phyloP scores from a whole-genome alignment of 2,888 invertebrate genomes.

The Epicampocera succincta region DNA sequence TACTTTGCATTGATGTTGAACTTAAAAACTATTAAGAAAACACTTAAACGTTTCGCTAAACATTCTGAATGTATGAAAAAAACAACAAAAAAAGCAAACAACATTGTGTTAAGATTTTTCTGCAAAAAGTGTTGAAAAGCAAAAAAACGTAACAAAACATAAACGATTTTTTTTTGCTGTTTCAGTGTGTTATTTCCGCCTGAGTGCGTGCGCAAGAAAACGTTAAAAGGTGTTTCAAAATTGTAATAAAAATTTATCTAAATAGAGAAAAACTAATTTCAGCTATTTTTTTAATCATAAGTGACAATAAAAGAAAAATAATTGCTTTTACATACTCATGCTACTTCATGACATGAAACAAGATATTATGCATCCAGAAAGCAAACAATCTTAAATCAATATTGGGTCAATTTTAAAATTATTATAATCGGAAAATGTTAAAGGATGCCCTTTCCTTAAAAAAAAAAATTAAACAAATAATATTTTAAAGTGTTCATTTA shows the following conservation, averaged over 20 bases:
- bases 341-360: neutral
- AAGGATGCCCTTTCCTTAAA: too few relatives aligned
- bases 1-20: slow-evolving; percentile 65
- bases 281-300: slow-evolving; percentile 53
- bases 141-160: slow-evolving; percentile 10
- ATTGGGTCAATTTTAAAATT: too few relatives aligned
- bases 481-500: slow-evolving; percentile 22
- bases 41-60: slow-evolving; percentile 78
- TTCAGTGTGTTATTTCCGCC: slow-evolving; percentile 64
- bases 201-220: slow-evolving; percentile 69
- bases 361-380: slow-evolving; percentile 31
- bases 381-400: neutral
- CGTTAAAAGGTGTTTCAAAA: slow-evolving; percentile 47
- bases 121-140: slow-evolving; percentile 32
- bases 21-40: slow-evolving; percentile 68
- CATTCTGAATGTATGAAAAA: slow-evolving; percentile 76
- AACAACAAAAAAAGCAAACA: slow-evolving; percentile 5
- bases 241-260: slow-evolving; percentile 17
- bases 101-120: slow-evolving; percentile 34
- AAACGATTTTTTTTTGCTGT: slow-evolving; percentile 34
- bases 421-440: too few relatives aligned
- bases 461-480: neutral
- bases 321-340: slow-evolving; percentile 1
- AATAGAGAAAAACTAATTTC: slow-evolving; percentile 21
- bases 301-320: slow-evolving; percentile 53